Conservation (phyloP, 2,113 vertebrate species). For the Ptilonorhynchus violaceus region DNA sequence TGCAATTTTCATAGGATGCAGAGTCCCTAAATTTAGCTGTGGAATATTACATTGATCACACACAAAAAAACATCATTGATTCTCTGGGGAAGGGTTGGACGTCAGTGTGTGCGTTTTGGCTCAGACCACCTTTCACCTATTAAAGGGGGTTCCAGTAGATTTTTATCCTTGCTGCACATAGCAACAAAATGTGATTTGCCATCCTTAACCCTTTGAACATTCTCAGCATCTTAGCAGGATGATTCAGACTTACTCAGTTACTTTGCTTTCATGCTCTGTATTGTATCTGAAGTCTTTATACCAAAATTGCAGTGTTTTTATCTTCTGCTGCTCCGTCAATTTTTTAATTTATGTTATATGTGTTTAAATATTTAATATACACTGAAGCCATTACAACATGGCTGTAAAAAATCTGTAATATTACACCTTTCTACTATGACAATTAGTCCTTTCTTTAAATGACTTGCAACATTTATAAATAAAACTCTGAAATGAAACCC, state of each 20-base stretch:
- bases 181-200: slow-evolving; percentile 69
- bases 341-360: not conserved
- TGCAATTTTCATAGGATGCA: slow-evolving; percentile 75
- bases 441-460: not conserved
- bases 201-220: slow-evolving; percentile 71
- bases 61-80: slow-evolving; percentile 64
- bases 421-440: not conserved
- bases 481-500: not conserved
- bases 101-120: slow-evolving; percentile 65
- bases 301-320: not conserved
- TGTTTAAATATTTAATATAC: slow-evolving; percentile 16
- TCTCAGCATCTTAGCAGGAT: not conserved
- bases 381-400: not conserved
- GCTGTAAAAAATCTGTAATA: not conserved
- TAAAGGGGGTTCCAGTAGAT: slow-evolving; percentile 66
- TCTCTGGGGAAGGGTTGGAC: slow-evolving; percentile 72
- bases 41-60: slow-evolving; percentile 78
- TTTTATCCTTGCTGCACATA: slow-evolving; percentile 63
- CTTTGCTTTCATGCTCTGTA: not conserved
- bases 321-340: not conserved
- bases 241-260: slow-evolving; percentile 2
- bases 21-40: slow-evolving; percentile 78
- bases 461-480: not conserved
- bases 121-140: slow-evolving; percentile 73
- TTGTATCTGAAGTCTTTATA: not conserved